Base-by-base conservation (phyloP, 2,797 vertebrate genomes). In the Gallinago solitaria region DNA sequence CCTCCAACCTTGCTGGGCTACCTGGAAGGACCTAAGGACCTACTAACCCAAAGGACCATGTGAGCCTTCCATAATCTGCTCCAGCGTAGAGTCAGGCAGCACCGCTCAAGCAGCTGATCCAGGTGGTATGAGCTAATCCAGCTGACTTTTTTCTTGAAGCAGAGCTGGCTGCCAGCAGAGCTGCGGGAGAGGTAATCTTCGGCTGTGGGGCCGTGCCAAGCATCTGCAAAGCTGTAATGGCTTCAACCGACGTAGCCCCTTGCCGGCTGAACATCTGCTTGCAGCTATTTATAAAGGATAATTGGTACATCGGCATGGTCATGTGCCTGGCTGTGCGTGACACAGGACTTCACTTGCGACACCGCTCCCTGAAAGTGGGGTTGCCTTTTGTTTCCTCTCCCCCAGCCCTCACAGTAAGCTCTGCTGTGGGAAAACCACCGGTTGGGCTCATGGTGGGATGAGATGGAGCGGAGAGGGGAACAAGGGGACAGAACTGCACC, bases 121-220 rank as follows among this genome's bases (percentile, higher is more conserved):
- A 96, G 95, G 93, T 95, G 89, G 74, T 89, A 70, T 90, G 89
- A 96, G 70, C 83, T 94, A 95, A 96, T 90, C 59, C 87, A 90
- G 81, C 45, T 68, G 80, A 94, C 35, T 94, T 87, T 28, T 39
- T 63, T 23, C 83, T 84, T 87, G 50, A 87, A 93, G 83, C 37
- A 68, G 76, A 93, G 33, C 37, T 90, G 87, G 25, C 51, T 95
- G 95, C 94, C 93, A 95, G 85, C 65, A 91, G 69, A 90, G 74
- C 92, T 94, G 81, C 8, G 2, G 90, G 90, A 96, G 95, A 93
- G 83, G 92, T 83, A 93, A 94, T 95, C 89, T 91, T 87, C 90
- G 71, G 89, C 89, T 93, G 68, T 28, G 82, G 48, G 41, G 63
- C 81, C 63, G 61, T 1, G 43, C 95, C 89, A 96, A 90, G 93